Base-by-base conservation (phyloP, 2,888 invertebrate genomes). In the Congeria kusceri region DNA sequence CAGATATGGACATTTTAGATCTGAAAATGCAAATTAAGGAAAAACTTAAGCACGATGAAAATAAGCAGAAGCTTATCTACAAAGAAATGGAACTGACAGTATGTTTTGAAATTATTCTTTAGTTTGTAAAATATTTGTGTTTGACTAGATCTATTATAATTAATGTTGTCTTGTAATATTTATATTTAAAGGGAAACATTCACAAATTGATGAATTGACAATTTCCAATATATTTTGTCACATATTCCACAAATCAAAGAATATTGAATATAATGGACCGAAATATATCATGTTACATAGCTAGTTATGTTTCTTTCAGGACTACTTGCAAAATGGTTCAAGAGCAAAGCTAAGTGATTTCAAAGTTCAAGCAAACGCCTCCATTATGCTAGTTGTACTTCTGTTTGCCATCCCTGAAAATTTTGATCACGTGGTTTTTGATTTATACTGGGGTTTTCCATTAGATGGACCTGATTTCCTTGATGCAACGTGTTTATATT, bases 41-140 rank as follows among this genome's bases (percentile, higher is more conserved):
- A 0, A 63, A 77, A 32, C 53, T 85, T 3, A 67, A 75, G 11
- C 74, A 81, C 53, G 73, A 82, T 15, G 59, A 47, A 7, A 61
- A 62, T n/a, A 81, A 85, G 53, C 85, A 85, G 67, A 82, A 77
- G 32, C 63, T 86, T 13, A 59, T 84, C 20, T 82, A 77, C 62
- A 77, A 86, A 47, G 80, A 74, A 27, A 75, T 47, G n/a, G 83
- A 82, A 61, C 32, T 86, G 25, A 66, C 67, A 74, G 86, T 83
- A 73, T 56, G 73, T 32, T 11, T 32, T 32, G 32, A 7, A 32
- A 7, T 25, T 3, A 5, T 18, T 58, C 7, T 58, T 4, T 32
- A 32, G 32, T 4, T 32, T 32, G 32, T 32, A 7, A 7, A 32
- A 32, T 32, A 32, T 7, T 32, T 32, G 4, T 32, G 32, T 32